Percentiles rank a stretch among this genome's conserved stretches.
Evolutionary conservation across 2,888 invertebrate species (phyloP).

Genomic region (Amitus sp.): DNA sequence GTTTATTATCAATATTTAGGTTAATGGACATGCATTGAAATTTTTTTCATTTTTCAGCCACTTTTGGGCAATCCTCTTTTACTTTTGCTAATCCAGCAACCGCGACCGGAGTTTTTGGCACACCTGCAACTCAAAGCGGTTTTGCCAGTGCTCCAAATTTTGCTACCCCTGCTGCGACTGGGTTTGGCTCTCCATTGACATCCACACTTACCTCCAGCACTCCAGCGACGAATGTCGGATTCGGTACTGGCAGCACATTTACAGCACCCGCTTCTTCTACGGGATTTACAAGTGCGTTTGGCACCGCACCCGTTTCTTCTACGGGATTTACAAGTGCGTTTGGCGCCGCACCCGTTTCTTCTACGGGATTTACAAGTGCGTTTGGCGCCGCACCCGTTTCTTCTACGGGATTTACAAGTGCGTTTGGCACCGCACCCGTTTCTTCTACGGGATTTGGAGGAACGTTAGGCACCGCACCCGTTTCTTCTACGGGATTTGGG

Average conservation of each 20-base stretch:
- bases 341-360: slow-evolving; percentile 52
- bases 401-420: too few species aligned
- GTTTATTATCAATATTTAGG: too few species aligned
- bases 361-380: slow-evolving; percentile 45
- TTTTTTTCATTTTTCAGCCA: slow-evolving; percentile 48
- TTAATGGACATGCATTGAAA: too few species aligned
- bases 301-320: slow-evolving; percentile 53
- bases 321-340: slow-evolving; percentile 49
- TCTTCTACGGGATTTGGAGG: slow-evolving; percentile 57
- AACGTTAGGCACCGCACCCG: too few species aligned
- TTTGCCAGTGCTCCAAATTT: slow-evolving; percentile 68
- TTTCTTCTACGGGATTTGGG: slow-evolving; percentile 54
- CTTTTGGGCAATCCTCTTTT: slow-evolving; percentile 64
- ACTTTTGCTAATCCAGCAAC: slow-evolving; percentile 65
- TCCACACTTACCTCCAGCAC: slow-evolving; percentile 45
- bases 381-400: slow-evolving; percentile 58
- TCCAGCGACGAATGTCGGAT: slow-evolving; percentile 57
- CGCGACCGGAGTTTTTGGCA: slow-evolving; percentile 68
- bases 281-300: too few species aligned
- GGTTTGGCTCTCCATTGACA: slow-evolving; percentile 65
- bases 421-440: slow-evolving; percentile 33
- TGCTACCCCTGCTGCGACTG: slow-evolving; percentile 63
- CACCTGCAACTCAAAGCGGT: slow-evolving; percentile 57
- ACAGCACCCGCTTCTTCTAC: too few species aligned
- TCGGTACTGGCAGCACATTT: slow-evolving; percentile 68